These are phyloP conservation scores for Sipha maydis DNA, from an alignment of 2,888 invertebrate species.

Conservation along the genomic window DNA sequence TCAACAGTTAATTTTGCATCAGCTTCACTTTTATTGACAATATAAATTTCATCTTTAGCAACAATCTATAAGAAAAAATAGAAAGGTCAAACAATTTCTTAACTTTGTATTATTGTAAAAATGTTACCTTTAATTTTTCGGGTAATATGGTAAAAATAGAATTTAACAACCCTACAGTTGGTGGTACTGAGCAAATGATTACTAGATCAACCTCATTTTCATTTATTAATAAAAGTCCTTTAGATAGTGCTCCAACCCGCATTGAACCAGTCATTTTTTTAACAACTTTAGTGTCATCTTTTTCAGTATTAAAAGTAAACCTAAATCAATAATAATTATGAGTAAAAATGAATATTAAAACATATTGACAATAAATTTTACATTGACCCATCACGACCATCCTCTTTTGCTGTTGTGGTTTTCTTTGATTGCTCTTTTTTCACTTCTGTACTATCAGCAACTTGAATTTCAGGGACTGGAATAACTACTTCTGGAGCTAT, in stretches of 20 bases:
- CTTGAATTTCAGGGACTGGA: constrained; percentile 44
- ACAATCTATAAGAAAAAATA: constrained; percentile 68
- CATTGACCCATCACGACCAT: constrained; percentile 84
- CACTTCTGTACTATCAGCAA: constrained; percentile 46
- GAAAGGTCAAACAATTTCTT: background rate
- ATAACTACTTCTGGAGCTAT: constrained; percentile 61
- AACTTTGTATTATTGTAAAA: too few relatives aligned
- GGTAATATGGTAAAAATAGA: constrained; percentile 88
- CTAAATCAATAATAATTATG: constrained; percentile 67
- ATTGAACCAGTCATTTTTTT: constrained; percentile 94
- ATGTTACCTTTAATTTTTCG: constrained; percentile 75
- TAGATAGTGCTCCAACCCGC: constrained; percentile 92
- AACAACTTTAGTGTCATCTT: constrained; percentile 69
- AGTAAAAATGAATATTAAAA: constrained; percentile 7
- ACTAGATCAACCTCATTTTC: constrained; percentile 92
- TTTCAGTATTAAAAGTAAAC: constrained; percentile 77
- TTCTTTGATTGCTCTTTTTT: constrained; percentile 64
- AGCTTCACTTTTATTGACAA: constrained; percentile 83
- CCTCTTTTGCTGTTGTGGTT: constrained; percentile 71
- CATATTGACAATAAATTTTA: constrained; percentile 67
- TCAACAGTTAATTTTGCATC: constrained; percentile 84
- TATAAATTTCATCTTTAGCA: constrained; percentile 81
- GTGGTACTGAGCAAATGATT: constrained; percentile 93
- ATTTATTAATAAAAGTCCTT: constrained; percentile 88
- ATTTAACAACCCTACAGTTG: constrained; percentile 86